Percentiles rank a stretch among this genome's conserved stretches.
Conservation (phyloP, 2,797 vertebrate genomes). For the Chelonia mydas region DNA sequence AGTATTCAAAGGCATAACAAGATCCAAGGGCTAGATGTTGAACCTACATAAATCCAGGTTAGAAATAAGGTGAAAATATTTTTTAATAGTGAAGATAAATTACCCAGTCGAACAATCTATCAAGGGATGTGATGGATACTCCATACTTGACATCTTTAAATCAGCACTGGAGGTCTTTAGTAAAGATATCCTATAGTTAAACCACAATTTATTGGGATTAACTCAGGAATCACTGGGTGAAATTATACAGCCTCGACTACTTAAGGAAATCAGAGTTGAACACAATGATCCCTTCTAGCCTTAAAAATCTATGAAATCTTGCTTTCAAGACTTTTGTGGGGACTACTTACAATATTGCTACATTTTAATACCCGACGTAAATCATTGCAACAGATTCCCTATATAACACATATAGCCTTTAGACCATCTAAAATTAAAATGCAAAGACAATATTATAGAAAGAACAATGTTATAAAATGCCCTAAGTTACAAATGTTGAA, state of each 20-base stretch:
- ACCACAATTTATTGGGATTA: not conserved
- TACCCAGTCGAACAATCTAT: not conserved
- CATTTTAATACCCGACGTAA: not conserved
- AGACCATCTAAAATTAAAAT: not conserved
- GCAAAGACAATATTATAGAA: not conserved
- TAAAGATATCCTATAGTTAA: not conserved
- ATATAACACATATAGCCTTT: not conserved
- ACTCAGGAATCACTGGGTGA: not conserved
- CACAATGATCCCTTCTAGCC: not conserved
- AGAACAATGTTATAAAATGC: accelerated
- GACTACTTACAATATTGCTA: not conserved
- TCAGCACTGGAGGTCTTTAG: not conserved
- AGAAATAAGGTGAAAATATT: not conserved
- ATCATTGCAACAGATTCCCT: not conserved
- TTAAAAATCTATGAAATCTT: not conserved
- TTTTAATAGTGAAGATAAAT: not conserved
- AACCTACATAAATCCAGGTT: not conserved
- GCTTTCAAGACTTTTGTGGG: not conserved
- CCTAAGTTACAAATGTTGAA: accelerated
- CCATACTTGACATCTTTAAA: not conserved
- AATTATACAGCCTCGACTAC: not conserved
- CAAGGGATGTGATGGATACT: not conserved
- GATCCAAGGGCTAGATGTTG: not conserved
- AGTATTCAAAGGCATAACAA: not conserved
- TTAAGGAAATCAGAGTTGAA: not conserved